phyloP scores from a whole-genome alignment of 2,888 invertebrate genomes.

The Imbricaverruca yamaguchii region DNA sequence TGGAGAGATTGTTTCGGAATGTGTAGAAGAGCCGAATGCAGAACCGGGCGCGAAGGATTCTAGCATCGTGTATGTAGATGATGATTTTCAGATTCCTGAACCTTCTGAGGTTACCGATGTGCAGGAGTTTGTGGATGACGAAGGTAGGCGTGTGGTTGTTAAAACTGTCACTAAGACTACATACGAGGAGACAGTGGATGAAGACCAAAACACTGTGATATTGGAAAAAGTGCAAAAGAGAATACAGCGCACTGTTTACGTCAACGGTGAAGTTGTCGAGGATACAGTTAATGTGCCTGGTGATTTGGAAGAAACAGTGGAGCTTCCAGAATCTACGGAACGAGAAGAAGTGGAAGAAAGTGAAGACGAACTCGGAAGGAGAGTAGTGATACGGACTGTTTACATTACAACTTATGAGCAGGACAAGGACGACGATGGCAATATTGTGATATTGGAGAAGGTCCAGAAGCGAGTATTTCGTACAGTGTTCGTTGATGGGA shows the following conservation, averaged over 20 bases:
- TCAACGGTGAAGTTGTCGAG: background rate
- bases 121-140: background rate
- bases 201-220: background rate
- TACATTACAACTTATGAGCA: conserved; percentile 2
- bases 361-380: background rate
- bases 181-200: background rate
- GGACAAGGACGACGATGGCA: background rate
- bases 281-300: background rate
- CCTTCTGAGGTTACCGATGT: background rate
- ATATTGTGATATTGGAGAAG: conserved; percentile 12
- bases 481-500: conserved; percentile 5
- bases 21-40: background rate
- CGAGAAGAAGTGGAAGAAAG: background rate
- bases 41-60: background rate
- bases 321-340: background rate
- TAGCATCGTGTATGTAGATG: background rate
- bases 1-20: background rate
- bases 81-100: conserved; percentile 3
- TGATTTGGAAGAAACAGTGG: background rate
- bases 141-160: background rate
- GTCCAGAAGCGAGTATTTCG: conserved; percentile 1
- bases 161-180: background rate
- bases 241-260: background rate
- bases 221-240: background rate
- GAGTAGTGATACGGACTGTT: background rate